Percentiles rank a stretch among this genome's conserved stretches.
Evolutionary conservation across 2,113 vertebrate species (phyloP).

Genomic region (Oryctolagus cuniculus): mOryCun1.1 NC_091434.1:13644501-13645000

Average conservation of each 20-base stretch:
- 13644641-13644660: no score
- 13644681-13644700: not conserved
- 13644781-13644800: no score
- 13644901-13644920: not conserved
- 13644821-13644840: not conserved
- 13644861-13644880: not conserved
- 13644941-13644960: not conserved
- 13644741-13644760: not conserved
- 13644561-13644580: no score
- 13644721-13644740: conserved; percentile 28
- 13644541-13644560: no score
- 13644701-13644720: not conserved
- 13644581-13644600: no score
- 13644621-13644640: no score
- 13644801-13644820: not conserved
- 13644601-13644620: no score
- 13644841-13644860: no score
- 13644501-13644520: no score
- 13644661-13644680: not conserved
- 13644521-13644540: no score
- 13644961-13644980: not conserved
- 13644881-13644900: not conserved
- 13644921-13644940: not conserved
- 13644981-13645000: not conserved
- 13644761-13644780: not conserved